Percentiles rank a stretch among this genome's conserved stretches.
These are phyloP conservation scores for Plebejus argus DNA, from an alignment of 2,888 invertebrate species.

Conservation along the genomic window DNA sequence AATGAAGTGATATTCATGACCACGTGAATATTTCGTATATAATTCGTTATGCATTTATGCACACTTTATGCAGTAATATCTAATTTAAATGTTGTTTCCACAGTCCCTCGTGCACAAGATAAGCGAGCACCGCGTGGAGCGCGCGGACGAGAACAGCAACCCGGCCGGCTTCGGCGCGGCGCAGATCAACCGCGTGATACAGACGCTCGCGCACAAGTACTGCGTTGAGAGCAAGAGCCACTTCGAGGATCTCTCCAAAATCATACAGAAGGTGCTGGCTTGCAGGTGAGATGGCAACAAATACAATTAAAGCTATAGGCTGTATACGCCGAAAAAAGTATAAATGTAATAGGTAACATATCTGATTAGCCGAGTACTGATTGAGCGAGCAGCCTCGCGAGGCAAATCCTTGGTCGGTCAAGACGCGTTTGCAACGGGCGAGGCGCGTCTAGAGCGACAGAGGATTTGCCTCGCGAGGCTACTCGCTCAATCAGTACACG, in stretches of 20 bases:
- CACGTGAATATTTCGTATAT: no score
- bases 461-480: no score
- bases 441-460: no score
- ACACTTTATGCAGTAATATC: not conserved
- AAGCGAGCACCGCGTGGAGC: conserved; percentile 91
- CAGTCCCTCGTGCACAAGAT: conserved; percentile 90
- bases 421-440: no score
- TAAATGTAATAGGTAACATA: no score
- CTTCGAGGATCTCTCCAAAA: conserved; percentile 96
- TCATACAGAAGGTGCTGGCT: conserved; percentile 94
- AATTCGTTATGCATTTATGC: no score
- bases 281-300: conserved; percentile 79
- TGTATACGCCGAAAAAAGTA: not conserved
- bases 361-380: no score
- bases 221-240: conserved; percentile 96
- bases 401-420: no score
- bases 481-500: no score
- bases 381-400: no score
- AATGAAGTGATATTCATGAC: no score
- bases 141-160: conserved; percentile 75
- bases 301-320: not conserved
- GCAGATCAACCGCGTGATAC: conserved; percentile 95
- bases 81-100: not conserved
- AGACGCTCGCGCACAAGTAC: conserved; percentile 96
- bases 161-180: conserved; percentile 79